phyloP scores from a whole-genome alignment of 2,888 invertebrate species.

The Eristalinus sepulchralis region DNA sequence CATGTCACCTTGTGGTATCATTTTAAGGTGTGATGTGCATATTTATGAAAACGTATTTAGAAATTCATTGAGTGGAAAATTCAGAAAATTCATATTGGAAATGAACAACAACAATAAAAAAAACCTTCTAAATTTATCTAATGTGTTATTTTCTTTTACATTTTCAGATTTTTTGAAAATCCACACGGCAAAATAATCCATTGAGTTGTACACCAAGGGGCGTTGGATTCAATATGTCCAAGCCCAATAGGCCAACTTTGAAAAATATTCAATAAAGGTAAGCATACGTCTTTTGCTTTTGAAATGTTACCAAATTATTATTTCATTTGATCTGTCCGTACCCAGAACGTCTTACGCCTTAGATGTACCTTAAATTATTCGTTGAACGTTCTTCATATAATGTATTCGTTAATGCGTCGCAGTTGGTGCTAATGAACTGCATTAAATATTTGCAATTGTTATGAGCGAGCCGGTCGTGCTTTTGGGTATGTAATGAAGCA shows the following conservation, averaged over 20 bases:
- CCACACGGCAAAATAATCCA: background rate
- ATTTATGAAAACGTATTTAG: background rate
- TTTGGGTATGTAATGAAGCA: slow-evolving; percentile 44
- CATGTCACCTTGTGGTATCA: background rate
- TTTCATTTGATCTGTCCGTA: background rate
- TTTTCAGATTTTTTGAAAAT: slow-evolving; percentile 39
- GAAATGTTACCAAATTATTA: too few relatives aligned
- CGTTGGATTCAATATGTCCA: slow-evolving; percentile 49
- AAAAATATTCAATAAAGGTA: slow-evolving; percentile 63
- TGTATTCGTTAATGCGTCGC: slow-evolving; percentile 7
- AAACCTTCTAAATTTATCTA: background rate
- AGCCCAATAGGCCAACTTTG: slow-evolving; percentile 50
- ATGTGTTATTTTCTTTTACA: background rate
- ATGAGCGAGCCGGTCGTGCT: slow-evolving; percentile 4
- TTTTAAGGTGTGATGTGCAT: slow-evolving; percentile 30
- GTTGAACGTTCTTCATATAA: background rate
- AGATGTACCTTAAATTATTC: background rate
- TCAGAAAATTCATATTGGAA: background rate
- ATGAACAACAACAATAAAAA: too few relatives aligned
- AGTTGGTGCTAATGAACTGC: slow-evolving; percentile 1
- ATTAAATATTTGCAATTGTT: slow-evolving; percentile 35
- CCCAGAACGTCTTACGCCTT: background rate
- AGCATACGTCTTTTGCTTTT: too few relatives aligned
- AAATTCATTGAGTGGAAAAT: slow-evolving; percentile 5
- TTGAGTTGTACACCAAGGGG: slow-evolving; percentile 23